Evolutionary conservation across 2,797 vertebrate genomes (phyloP).

Genomic region (Nyctibius grandis): DNA sequence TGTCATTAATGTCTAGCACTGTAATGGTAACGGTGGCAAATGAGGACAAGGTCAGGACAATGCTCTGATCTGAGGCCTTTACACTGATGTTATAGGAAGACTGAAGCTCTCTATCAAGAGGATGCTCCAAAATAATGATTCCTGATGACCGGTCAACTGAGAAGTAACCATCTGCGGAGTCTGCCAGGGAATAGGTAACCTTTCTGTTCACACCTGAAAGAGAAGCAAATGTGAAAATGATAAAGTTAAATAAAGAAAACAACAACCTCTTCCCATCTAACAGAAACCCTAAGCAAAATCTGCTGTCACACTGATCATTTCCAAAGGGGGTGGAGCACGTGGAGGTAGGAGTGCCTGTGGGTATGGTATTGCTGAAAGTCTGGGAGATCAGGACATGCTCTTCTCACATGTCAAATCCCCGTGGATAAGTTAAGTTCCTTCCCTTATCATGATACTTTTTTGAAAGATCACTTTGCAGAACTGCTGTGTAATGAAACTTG

Average conservation of each 20-base stretch:
- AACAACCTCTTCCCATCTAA: background rate
- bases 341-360: background rate
- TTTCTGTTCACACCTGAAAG: conserved; percentile 84
- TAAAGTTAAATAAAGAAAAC: background rate
- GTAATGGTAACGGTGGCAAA: conserved; percentile 87
- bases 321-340: background rate
- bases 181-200: conserved; percentile 86
- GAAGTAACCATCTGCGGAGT: conserved; percentile 86
- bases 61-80: conserved; percentile 86
- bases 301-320: background rate
- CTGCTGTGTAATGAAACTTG: background rate
- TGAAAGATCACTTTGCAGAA: background rate
- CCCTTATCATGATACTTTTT: background rate
- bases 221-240: background rate
- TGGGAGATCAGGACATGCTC: background rate
- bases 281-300: background rate
- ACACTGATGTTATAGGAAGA: conserved; percentile 87
- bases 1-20: conserved; percentile 95
- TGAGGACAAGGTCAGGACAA: conserved; percentile 79
- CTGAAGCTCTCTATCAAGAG: conserved; percentile 89
- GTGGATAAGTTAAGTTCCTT: background rate
- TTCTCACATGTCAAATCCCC: background rate
- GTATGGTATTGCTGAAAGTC: background rate
- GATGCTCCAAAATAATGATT: conserved; percentile 86
- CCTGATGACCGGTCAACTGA: conserved; percentile 89